Percentiles rank a stretch among this genome's conserved stretches.
These are phyloP conservation scores for Camponotus pennsylvanicus DNA, from an alignment of 1,140 invertebrate species.

Conservation along the genomic window DNA sequence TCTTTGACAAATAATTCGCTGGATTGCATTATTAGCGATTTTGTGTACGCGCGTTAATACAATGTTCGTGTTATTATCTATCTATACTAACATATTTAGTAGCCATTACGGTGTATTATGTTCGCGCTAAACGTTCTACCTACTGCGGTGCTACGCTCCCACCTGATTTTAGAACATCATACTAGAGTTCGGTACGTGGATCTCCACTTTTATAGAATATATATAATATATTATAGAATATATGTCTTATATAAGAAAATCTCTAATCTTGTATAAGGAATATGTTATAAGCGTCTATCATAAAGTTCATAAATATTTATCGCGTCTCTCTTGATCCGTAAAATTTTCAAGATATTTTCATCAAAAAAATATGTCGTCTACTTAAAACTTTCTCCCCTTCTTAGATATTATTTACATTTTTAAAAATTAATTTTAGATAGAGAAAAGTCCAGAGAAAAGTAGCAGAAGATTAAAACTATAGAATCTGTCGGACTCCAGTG, in stretches of 20 bases:
- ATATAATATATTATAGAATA: not conserved
- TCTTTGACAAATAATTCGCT: conserved; percentile 15
- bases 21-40: conserved; percentile 20
- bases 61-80: not conserved
- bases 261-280: not conserved
- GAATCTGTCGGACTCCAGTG: not conserved
- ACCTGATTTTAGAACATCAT: conserved; percentile 10
- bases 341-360: not conserved
- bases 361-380: not conserved
- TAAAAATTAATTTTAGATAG: not conserved
- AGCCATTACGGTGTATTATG: conserved; percentile 14
- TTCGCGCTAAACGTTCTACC: conserved; percentile 8
- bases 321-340: not conserved
- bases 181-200: not conserved
- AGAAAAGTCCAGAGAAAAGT: not conserved
- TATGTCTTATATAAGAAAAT: not conserved
- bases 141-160: not conserved
- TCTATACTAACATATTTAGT: conserved; percentile 10
- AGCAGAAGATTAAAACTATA: not conserved
- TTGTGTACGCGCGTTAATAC: conserved; percentile 4
- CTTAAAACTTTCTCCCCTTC: not conserved
- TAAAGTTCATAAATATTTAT: not conserved
- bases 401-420: not conserved
- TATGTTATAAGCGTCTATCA: not conserved
- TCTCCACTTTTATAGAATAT: not conserved